Percentiles rank a stretch among this genome's conserved stretches.
These are phyloP conservation scores for Leptinotarsa peninsularis DNA, from an alignment of 2,888 invertebrate genomes.

Conservation along the genomic window DNA sequence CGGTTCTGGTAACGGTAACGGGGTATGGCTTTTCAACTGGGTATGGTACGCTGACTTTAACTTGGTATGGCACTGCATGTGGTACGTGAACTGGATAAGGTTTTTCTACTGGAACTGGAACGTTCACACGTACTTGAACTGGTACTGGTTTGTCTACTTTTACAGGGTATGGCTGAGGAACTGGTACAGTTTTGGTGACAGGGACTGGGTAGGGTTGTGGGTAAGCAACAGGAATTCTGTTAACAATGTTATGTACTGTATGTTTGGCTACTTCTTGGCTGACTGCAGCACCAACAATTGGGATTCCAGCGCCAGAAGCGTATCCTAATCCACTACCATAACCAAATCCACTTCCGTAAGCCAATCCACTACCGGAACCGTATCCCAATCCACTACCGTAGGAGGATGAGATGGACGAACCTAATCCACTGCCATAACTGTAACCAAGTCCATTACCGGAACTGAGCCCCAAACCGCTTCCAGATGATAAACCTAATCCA, in stretches of 20 bases:
- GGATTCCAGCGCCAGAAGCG: neutral
- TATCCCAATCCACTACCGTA: conserved; percentile 15
- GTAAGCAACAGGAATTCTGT: conserved; percentile 57
- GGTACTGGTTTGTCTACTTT: conserved; percentile 52
- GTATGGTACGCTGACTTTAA: conserved; percentile 47
- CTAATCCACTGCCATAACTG: too few relatives aligned
- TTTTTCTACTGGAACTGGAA: conserved; percentile 55
- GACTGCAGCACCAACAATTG: conserved; percentile 20
- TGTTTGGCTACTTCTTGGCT: conserved; percentile 43
- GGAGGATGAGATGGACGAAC: too few relatives aligned
- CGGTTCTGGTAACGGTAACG: conserved; percentile 51
- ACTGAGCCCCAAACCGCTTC: too few relatives aligned
- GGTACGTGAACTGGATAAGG: conserved; percentile 58
- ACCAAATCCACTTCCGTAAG: conserved; percentile 14
- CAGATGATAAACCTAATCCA: too few relatives aligned
- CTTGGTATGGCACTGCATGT: conserved; percentile 53
- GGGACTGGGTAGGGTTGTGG: conserved; percentile 60
- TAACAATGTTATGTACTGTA: conserved; percentile 53
- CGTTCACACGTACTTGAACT: conserved; percentile 51
- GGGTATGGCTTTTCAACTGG: conserved; percentile 58
- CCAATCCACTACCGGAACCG: conserved; percentile 20
- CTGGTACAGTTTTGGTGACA: conserved; percentile 55
- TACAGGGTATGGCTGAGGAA: conserved; percentile 60
- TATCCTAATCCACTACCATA: conserved; percentile 6
- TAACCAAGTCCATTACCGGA: too few relatives aligned